Evolutionary conservation across 2,113 vertebrate genomes (phyloP), one percentile per base, ranked within the genome.

Genomic region (Rhynchopsitta pachyrhyncha): DNA sequence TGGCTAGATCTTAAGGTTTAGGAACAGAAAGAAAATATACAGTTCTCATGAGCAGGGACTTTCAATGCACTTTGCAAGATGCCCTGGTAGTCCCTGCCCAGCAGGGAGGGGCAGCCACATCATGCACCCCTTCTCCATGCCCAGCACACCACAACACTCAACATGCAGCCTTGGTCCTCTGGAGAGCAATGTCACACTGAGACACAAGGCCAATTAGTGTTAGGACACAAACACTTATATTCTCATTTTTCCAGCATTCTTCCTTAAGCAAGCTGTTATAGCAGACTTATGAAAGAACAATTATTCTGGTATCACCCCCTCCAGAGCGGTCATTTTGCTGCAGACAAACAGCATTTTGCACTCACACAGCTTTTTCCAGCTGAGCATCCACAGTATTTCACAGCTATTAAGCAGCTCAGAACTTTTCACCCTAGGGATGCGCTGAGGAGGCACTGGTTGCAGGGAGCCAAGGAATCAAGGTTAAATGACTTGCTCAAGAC

Each of bases 181-280:
- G 22, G 46, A 88, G 44, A 14, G 16, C 46, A 53, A 35, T 2
- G 17, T 33, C 68, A 86, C 52, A 18, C 6, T 0, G 0, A 49
- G 27, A 49, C 59, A 46, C 0, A 1, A 64, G 46, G 52, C 29
- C 23, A 44, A 52, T 68, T 5, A 76, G 47, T 0, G 0, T 8
- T 25, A 71, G 13, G 55, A 55, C 9, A 50, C 0, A 0, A 88
- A 44, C 17, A 7, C 17, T 73, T 44, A 13, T 47, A 74, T 27
- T 17, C 39, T 42, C 57, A 47, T 59, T 85, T 71, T 75, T 41
- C 25, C 78, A 84, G 29, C 5, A 1, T 27, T 25, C 44, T 71
- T 81, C 4, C 1, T 15, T 57, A 53, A 70, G 39, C 7, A 44
- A 91, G 50, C 37, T 67, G 10, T 27, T 75, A 20, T 0, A 5